Base-by-base conservation (phyloP, 1,140 invertebrate genomes). In the Bombus terrestris region DNA sequence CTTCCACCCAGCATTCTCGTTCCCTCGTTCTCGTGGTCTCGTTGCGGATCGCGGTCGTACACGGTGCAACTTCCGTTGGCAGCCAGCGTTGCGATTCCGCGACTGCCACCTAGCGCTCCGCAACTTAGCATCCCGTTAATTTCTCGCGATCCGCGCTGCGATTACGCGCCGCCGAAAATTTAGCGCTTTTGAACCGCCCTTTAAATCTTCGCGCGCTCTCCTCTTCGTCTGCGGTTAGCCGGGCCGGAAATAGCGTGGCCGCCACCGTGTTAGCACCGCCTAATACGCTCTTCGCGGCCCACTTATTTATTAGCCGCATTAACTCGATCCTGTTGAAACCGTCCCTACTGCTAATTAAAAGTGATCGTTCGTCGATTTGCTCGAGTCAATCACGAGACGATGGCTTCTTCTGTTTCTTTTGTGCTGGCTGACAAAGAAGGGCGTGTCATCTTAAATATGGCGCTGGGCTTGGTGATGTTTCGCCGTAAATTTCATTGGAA, bases 121-220 rank as follows among this genome's bases (percentile, higher is more conserved):
- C 78, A 82, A 82, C 88, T 90, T 88, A 59, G 74, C 80, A 62
- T 62, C 86, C 78, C 76, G 89, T 90, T 90, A 90, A 90, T 89
- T 90, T 90, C 89, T 83, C 77, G 88, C 88, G 85, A 87, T 89
- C 79, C 80, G 83, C 85, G 68, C 47, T 43, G 69, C 88, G 88
- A 89, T 89, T 90, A 84, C 88, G 69, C 64, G 59, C 57, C 80
- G 69, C 47, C 66, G 88, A 85, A 89, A 90, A 90, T 87, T 86
- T 89, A 89, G 37, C 88, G 41, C 80, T 78, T 71, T 79, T 57
- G 22, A 32, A 13, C 57, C 53, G 53, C 64, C 78, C 68, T 83
- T 85, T 89, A 89, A 89, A 89, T 89, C 88, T 89, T 86, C 41
- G 68, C 35, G 64, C 35, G 59, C 47, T 18, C 53, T 22, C 12